Conservation (phyloP, 1,140 invertebrate species). For the Listronotus oregonensis region DNA sequence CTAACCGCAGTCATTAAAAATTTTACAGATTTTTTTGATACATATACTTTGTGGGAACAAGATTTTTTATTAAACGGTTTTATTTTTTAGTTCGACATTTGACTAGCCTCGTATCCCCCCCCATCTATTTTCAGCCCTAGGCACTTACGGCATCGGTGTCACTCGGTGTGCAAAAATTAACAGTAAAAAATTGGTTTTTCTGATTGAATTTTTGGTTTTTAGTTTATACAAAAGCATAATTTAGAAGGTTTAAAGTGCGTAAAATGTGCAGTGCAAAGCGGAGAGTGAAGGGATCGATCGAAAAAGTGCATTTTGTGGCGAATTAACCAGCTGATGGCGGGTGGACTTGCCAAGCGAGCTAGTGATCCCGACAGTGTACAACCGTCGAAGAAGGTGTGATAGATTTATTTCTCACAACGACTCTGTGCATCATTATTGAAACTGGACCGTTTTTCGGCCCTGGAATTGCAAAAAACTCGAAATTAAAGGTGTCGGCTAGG, state of each 20-base stretch:
- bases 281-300: conserved; percentile 34
- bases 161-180: conserved; percentile 48
- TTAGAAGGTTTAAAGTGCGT: conserved; percentile 35
- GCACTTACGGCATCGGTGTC: conserved; percentile 55
- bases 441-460: conserved; percentile 11
- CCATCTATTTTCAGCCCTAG: conserved; percentile 58
- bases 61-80: no score
- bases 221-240: conserved; percentile 9
- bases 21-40: no score
- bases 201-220: conserved; percentile 19
- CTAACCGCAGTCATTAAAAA: no score
- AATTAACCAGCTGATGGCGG: conserved; percentile 58
- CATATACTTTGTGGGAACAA: no score
- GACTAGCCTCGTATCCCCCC: conserved; percentile 44
- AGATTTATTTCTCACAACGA: conserved; percentile 11
- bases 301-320: conserved; percentile 48
- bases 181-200: conserved; percentile 38
- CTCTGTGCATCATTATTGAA: not conserved
- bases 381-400: conserved; percentile 30
- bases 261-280: conserved; percentile 40
- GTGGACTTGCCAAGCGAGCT: conserved; percentile 47
- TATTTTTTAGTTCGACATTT: conserved; percentile 8
- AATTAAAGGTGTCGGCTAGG: conserved; percentile 36
- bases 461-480: conserved; percentile 2
- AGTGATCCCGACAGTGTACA: conserved; percentile 37